Evolutionary conservation across 1,140 invertebrate genomes (phyloP).

Genomic region (Psilanteris sp.): DNA sequence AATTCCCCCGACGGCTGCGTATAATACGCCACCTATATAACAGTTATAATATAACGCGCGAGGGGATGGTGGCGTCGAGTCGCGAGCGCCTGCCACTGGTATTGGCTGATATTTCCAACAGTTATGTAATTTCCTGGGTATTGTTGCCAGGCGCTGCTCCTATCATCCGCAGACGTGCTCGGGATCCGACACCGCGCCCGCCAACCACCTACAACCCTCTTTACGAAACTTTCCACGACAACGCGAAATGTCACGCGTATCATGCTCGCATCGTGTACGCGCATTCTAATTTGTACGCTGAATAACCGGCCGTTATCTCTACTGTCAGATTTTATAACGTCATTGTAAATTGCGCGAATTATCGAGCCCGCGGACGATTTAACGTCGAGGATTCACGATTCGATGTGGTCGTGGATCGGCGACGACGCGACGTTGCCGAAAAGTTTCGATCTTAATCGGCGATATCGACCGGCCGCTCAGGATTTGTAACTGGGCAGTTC

Average conservation of each 20-base stretch:
- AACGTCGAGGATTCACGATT: slow-evolving; percentile 40
- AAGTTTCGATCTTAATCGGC: too few species aligned
- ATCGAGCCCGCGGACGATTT: slow-evolving; percentile 46
- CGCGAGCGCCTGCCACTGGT: slow-evolving; percentile 67
- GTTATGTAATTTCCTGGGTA: slow-evolving; percentile 81
- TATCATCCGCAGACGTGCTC: slow-evolving; percentile 77
- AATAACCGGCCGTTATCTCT: slow-evolving; percentile 53
- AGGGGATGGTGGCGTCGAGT: slow-evolving; percentile 66
- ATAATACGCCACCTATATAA: slow-evolving; percentile 77
- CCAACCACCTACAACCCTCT: slow-evolving; percentile 57
- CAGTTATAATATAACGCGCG: slow-evolving; percentile 78
- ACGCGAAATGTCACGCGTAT: slow-evolving; percentile 70
- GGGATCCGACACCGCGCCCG: slow-evolving; percentile 60
- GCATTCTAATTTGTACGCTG: slow-evolving; percentile 64
- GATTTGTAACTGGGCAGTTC: too few species aligned
- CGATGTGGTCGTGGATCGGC: too few species aligned
- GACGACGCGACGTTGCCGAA: too few species aligned
- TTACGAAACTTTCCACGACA: slow-evolving; percentile 67
- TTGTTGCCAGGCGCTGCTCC: slow-evolving; percentile 75
- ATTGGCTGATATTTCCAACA: slow-evolving; percentile 81
- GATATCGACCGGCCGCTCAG: too few species aligned
- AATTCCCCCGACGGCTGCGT: slow-evolving; percentile 76
- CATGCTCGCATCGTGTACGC: slow-evolving; percentile 48
- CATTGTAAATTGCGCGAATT: slow-evolving; percentile 56
- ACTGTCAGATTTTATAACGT: slow-evolving; percentile 58